phyloP scores from a whole-genome alignment of 2,888 invertebrate species.

The Coelopa pilipes region DNA sequence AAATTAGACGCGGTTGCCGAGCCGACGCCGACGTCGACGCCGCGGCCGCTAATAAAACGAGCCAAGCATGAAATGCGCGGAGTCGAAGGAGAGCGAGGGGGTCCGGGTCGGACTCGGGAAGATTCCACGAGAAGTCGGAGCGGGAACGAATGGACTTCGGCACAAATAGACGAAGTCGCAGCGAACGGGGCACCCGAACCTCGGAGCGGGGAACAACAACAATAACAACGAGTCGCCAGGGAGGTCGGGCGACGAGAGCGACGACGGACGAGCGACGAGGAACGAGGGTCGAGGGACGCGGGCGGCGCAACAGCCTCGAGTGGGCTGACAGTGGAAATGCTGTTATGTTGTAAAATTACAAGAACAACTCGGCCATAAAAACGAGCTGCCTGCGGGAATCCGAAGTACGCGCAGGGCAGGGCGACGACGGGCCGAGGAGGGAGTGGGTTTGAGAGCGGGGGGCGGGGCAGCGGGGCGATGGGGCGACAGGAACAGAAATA shows the following conservation, averaged over 20 bases:
- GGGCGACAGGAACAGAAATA: not conserved
- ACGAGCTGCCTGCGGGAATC: not conserved
- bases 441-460: too few relatives aligned
- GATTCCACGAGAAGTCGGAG: slow-evolving; percentile 16
- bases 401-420: not conserved
- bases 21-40: not conserved
- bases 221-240: not conserved
- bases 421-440: not conserved
- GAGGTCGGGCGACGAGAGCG: not conserved
- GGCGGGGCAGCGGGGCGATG: too few relatives aligned
- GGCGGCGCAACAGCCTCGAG: too few relatives aligned
- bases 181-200: not conserved
- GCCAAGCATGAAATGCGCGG: slow-evolving; percentile 31
- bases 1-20: slow-evolving; percentile 28
- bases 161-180: not conserved
- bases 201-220: not conserved
- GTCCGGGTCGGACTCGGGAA: too few relatives aligned
- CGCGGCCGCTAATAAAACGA: slow-evolving; percentile 32
- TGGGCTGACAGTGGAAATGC: not conserved
- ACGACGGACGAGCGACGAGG: too few relatives aligned
- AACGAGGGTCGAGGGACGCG: too few relatives aligned
- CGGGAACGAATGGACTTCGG: not conserved
- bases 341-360: not conserved
- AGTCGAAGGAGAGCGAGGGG: not conserved
- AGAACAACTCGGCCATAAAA: not conserved